Evolutionary conservation across 64 coral and sea anemone genomes (phyloP), one percentile per base, ranked within the genome.

Genomic region (Actinia tenebrosa): DNA sequence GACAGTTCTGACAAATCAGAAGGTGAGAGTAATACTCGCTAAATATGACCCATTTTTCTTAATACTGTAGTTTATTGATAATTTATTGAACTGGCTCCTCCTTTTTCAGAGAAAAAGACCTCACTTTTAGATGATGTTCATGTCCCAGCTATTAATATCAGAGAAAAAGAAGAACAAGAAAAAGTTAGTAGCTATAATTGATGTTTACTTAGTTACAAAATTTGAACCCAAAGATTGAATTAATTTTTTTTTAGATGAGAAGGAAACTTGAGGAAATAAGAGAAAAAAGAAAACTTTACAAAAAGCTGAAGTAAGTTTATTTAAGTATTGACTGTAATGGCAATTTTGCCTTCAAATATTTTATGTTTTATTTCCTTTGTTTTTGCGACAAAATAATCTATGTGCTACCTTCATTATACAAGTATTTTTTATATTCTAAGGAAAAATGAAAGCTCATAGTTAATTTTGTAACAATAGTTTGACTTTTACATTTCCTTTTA

Each of bases 241-340:
- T 13, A 58, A 11, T 58, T 58, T 14, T 44, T 72, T 66, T 77
- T 63, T 58, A 98, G 95, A 91, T 93, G 56, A 98, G 89, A 90
- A 90, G 90, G 15, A 98, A 93, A 71, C 87, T 98, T 53, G 91
- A 98, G 82, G 95, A 98, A 93, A 98, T 98, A 44, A 98, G 77
- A 81, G 91, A 98, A 87, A 98, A 98, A 50, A 91, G 95, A 89
- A 86, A 88, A 77, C 86, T 98, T 44, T 63, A 98, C 58, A 93
- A 98, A 56, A 98, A 98, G 84, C 68, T 98, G 64, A 89, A 86
- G 95, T 98, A 46, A 85, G 93, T 71, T 8, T 43, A 4, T 71
- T 22, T 62, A 27, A 13, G 43, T 68, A 42, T 7, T 15, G 7
- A 37, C 30, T 37, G 30, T 37, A 37, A 37, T 37, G 30, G 30